phyloP scores from a whole-genome alignment of 2,888 invertebrate genomes.

The Exocentrus adspersus region DNA sequence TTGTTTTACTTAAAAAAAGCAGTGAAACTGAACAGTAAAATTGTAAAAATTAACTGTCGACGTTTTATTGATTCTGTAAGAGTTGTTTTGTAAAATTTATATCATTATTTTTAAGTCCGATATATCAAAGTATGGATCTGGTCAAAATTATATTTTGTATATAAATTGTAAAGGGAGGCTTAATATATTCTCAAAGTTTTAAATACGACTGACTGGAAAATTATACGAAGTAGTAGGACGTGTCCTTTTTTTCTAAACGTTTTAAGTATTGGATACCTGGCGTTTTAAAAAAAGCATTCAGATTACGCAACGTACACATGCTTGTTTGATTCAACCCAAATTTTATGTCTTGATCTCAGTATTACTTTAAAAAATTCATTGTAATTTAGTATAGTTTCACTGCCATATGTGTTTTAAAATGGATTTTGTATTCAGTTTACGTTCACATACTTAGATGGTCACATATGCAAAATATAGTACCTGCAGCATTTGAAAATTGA shows the following conservation, averaged over 20 bases:
- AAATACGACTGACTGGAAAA: constrained; percentile 25
- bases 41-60: constrained; percentile 16
- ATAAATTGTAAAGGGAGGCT: constrained; percentile 36
- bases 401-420: constrained; percentile 51
- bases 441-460: not conserved
- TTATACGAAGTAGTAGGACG: constrained; percentile 15
- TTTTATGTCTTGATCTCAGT: constrained; percentile 59
- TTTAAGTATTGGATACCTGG: constrained; percentile 30
- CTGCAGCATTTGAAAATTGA: no score
- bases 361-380: constrained; percentile 56
- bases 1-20: not conserved
- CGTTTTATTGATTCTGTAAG: constrained; percentile 17
- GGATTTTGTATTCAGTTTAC: constrained; percentile 15
- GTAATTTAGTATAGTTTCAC: constrained; percentile 56
- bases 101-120: constrained; percentile 23
- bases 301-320: constrained; percentile 23
- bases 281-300: constrained; percentile 28
- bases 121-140: constrained; percentile 39
- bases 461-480: not conserved
- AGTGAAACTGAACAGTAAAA: constrained; percentile 1
- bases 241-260: constrained; percentile 30
- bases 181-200: constrained; percentile 41
- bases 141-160: constrained; percentile 38
- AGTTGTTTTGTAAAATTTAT: constrained; percentile 20
- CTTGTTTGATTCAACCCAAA: constrained; percentile 36